Conservation (phyloP, 2,888 invertebrate genomes). For the Plebejus anna region DNA sequence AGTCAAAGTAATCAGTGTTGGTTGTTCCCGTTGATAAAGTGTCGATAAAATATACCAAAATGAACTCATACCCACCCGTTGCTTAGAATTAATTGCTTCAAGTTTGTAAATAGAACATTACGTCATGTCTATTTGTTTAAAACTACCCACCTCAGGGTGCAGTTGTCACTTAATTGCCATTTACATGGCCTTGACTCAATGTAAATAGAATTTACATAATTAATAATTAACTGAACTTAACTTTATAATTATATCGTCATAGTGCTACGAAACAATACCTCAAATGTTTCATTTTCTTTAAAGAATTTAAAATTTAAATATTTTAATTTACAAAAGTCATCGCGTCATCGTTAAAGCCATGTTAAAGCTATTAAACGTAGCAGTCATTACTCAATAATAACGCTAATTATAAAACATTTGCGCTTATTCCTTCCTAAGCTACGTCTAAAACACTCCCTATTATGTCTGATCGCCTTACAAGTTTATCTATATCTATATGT, state of each 20-base stretch:
- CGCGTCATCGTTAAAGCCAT: background rate
- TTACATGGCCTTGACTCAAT: constrained; percentile 26
- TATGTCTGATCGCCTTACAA: background rate
- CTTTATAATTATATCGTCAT: no score
- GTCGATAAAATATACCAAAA: background rate
- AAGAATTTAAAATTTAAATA: no score
- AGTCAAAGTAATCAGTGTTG: constrained; percentile 19
- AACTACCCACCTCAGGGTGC: constrained; percentile 5
- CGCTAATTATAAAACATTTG: background rate
- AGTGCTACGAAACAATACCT: no score
- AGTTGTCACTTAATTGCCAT: constrained; percentile 5
- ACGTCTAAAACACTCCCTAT: background rate
- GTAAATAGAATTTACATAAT: background rate
- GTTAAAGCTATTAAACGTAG: background rate
- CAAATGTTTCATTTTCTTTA: no score
- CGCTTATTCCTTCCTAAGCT: background rate
- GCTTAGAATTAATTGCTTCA: background rate
- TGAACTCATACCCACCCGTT: background rate
- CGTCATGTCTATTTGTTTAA: background rate
- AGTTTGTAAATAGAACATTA: constrained; percentile 1
- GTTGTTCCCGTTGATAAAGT: background rate
- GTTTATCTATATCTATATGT: background rate
- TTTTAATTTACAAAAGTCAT: no score
- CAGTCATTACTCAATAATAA: background rate
- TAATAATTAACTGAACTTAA: background rate